Base-by-base conservation (phyloP, 1,140 invertebrate species). In the Megathymus violae region DNA sequence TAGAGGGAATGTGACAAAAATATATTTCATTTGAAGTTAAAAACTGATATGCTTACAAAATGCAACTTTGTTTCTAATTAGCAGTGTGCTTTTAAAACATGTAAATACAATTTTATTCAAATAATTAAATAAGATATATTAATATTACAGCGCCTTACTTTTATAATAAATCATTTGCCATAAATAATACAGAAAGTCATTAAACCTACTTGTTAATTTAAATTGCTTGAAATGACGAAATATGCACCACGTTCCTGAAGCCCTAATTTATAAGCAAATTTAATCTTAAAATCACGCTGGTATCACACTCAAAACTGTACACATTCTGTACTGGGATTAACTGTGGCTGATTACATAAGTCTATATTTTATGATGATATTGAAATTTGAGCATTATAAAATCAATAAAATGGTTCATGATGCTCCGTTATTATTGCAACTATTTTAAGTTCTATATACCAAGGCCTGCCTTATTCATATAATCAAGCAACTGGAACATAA, bases 41-140 rank as follows among this genome's bases (percentile, higher is more conserved):
- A 62, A 65, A 58, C 44, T 67, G 69, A 66, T 59, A 72, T 69
- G 61, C 66, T 60, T 78, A 72, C 48, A 73, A 72, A 58, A 58
- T 58, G 22, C 51, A 56, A 54, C 19, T 41, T 56, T 14, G 27
- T 51, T 63, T 60, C 22, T 31, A 31, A 31, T 9, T 62, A 38
- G 48, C 67, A 65, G 50, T 41, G 62, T 74, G 62, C 69, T 52
- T 51, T 62, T 64, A 74, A 66, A 48, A 63, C 41, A 68, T 71
- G 65, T 74, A 75, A 78, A 76, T 77, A 78, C 67, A 54, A 74
- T 70, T 76, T 78, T 67, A 74, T 76, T 78, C 40, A 74, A 78
- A 77, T 76, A 74, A 78, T 78, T 80, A 76, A 76, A 82, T 80
- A 79, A 72, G 44, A 76, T 76, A 74, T 73, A 81, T 78, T 77